A percentile compares a stretch with the other conserved stretches of the same genome.
Conservation (phyloP, 2,888 invertebrate genomes). For the Troides oblongomaculatus region DNA sequence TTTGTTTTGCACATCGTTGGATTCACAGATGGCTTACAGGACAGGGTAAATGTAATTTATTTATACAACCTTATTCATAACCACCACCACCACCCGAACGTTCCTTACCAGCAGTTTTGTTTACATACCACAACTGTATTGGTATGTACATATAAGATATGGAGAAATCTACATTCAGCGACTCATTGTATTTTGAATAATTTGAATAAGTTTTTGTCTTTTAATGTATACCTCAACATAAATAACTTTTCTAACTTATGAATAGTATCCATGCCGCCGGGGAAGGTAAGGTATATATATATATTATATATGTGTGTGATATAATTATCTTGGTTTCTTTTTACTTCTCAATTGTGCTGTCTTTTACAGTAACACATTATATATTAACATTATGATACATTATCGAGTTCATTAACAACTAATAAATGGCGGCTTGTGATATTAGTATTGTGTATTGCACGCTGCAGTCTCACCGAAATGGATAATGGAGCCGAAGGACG, state of each 20-base stretch:
- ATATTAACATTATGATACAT: no score
- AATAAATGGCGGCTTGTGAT: not conserved
- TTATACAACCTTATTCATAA: conserved; percentile 7
- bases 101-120: no score
- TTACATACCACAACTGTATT: no score
- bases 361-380: not conserved
- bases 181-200: no score
- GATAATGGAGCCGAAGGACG: conserved; percentile 86
- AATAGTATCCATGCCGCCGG: conserved; percentile 21
- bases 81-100: no score
- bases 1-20: conserved; percentile 73
- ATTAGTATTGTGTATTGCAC: conserved; percentile 35
- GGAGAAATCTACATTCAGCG: no score
- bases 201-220: not conserved
- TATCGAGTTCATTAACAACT: no score
- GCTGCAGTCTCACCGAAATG: conserved; percentile 88
- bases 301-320: no score
- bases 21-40: conserved; percentile 71
- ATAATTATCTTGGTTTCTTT: no score
- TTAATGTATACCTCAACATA: not conserved
- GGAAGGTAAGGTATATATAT: conserved; percentile 27
- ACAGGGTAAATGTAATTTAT: conserved; percentile 57
- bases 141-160: no score
- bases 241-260: no score
- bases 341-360: not conserved